phyloP scores from a whole-genome alignment of 2,113 vertebrate genomes.

The Halcyon malimbica region DNA sequence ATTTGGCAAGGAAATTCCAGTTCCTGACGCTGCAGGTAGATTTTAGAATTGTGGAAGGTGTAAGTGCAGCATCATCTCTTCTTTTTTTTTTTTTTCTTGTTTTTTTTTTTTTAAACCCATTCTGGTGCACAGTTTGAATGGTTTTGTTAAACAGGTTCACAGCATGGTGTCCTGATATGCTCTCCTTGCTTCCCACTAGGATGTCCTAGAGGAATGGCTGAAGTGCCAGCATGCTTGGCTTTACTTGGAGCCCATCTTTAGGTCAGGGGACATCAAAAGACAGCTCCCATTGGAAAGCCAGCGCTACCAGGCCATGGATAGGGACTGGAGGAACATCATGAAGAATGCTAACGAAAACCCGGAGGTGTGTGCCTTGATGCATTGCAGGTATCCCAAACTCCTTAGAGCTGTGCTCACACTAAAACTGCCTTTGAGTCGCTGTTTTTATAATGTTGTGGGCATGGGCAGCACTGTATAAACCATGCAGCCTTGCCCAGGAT shows the following conservation, averaged over 20 bases:
- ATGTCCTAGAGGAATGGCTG: slow-evolving; percentile 92
- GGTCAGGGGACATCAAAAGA: slow-evolving; percentile 89
- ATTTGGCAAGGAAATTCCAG: not conserved
- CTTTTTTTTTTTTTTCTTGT: not conserved
- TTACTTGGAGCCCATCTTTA: slow-evolving; percentile 92
- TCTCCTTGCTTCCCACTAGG: slow-evolving; percentile 70
- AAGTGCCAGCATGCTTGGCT: slow-evolving; percentile 90
- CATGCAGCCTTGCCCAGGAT: not conserved
- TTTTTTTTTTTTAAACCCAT: not conserved
- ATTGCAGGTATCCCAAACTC: not conserved
- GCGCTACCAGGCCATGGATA: slow-evolving; percentile 84
- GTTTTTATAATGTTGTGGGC: not conserved
- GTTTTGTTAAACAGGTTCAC: not conserved
- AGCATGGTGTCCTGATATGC: not conserved
- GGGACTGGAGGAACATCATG: slow-evolving; percentile 87
- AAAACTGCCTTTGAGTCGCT: not conserved
- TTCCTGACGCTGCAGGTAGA: not conserved
- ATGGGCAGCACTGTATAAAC: not conserved
- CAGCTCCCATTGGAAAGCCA: slow-evolving; percentile 87
- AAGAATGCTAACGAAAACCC: slow-evolving; percentile 79
- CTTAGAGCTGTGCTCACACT: not conserved
- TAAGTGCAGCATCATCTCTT: not conserved
- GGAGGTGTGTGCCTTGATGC: slow-evolving; percentile 71
- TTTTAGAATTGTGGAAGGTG: not conserved
- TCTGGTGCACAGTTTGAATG: not conserved